Conservation (phyloP, 1,140 invertebrate genomes). For the Diachasma alloeum region DNA sequence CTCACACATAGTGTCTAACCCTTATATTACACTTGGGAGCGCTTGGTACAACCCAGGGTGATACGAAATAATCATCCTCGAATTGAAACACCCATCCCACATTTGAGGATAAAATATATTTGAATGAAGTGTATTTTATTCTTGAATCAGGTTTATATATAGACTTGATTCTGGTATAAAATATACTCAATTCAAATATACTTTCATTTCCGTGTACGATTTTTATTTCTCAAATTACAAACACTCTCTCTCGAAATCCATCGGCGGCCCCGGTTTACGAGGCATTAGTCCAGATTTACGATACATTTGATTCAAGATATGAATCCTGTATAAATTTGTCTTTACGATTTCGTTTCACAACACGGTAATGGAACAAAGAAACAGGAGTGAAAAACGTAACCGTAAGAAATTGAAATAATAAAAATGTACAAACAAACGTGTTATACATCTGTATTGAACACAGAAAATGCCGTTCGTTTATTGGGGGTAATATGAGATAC, state of each 20-base stretch:
- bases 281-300: background rate
- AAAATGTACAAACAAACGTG: constrained; percentile 1
- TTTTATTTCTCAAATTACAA: background rate
- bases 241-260: too few relatives aligned
- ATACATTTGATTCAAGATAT: background rate
- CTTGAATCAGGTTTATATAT: too few relatives aligned
- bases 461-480: background rate
- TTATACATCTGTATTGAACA: background rate
- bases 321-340: background rate
- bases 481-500: constrained; percentile 5
- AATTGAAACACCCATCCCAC: too few relatives aligned
- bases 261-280: background rate
- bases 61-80: too few relatives aligned
- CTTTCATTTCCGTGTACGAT: too few relatives aligned
- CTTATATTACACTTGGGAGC: too few relatives aligned
- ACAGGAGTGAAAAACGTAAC: background rate
- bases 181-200: too few relatives aligned
- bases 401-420: background rate
- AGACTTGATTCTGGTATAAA: too few relatives aligned
- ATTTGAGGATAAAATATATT: too few relatives aligned
- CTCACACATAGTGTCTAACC: too few relatives aligned
- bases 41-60: too few relatives aligned
- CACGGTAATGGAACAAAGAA: background rate
- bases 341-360: background rate
- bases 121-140: too few relatives aligned